Evolutionary conservation across 2,113 vertebrate genomes (phyloP), one percentile per base, ranked within the genome.

Genomic region (Raja brachyura): DNA sequence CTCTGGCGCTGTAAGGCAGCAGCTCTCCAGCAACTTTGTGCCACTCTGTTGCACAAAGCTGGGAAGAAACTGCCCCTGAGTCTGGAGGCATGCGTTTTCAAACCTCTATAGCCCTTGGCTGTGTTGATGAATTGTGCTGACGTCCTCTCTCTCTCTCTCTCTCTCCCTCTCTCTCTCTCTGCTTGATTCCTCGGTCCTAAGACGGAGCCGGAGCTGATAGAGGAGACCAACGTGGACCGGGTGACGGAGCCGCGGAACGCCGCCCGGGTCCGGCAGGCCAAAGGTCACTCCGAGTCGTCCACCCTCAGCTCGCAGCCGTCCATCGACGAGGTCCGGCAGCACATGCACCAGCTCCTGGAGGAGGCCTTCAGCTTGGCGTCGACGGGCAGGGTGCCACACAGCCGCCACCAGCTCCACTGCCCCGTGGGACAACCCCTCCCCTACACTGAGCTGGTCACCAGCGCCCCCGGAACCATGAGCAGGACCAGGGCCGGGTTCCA

Each of bases 281-380:
- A 99, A 95, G 98, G 98, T 94, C 98, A 99, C 95, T 99, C 99
- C 0, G 98, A 99, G 96, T 98, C 99, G 0, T 99, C 99, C 88
- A 99, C 98, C 0, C 96, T 99, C 95, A 99, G 99, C 96, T 99
- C 99, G 16, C 99, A 99, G 96, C 99, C 99, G 0, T 99, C 99
- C 93, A 99, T 99, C 93, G 98, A 99, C 13, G 98, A 99, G 95
- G 99, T 99, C 93, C 96, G 99, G 28, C 98, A 99, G 94, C 99
- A 99, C 96, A 99, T 99, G 99, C 99, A 99, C 95, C 96, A 99
- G 96, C 96, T 99, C 90, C 96, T 99, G 95, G 99, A 99, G 95
- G 98, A 99, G 94, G 99, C 99, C 48, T 99, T 99, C 96, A 99
- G 98, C 95, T 96, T 99, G 95, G 99, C 98, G 0, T 99, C 98